A percentile compares a stretch with the other conserved stretches of the same genome.
phyloP scores from a whole-genome alignment of 2,113 vertebrate genomes.

The Accipiter virgatus region DNA sequence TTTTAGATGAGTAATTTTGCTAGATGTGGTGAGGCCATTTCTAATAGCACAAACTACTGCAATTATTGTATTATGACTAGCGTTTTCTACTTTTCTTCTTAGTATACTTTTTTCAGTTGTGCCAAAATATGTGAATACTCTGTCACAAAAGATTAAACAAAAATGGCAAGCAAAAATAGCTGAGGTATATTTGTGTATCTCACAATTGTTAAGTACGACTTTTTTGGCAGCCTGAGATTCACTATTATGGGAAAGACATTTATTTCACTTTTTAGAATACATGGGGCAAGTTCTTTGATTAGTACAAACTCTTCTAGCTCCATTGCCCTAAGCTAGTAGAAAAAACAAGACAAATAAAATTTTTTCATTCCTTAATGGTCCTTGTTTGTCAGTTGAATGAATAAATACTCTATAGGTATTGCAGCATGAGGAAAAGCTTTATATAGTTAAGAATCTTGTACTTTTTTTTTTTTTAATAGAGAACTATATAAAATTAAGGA shows the following conservation, averaged over 20 bases:
- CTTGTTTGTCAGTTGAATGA: neutral
- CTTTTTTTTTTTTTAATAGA: neutral
- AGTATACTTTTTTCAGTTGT: neutral
- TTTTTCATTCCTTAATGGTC: neutral
- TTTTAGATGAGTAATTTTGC: neutral
- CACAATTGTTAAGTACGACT: neutral
- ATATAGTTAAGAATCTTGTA: neutral
- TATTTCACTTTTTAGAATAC: neutral
- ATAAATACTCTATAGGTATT: neutral
- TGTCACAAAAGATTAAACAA: neutral
- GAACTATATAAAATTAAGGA: neutral
- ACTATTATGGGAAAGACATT: neutral
- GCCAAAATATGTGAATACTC: neutral
- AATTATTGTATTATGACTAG: neutral
- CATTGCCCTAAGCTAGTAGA: neutral
- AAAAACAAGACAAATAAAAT: neutral
- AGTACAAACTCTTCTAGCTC: neutral
- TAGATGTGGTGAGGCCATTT: rapidly evolving
- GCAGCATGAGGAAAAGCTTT: neutral
- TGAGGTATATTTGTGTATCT: neutral
- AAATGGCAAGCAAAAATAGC: neutral
- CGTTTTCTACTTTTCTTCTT: neutral
- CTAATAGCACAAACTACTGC: neutral
- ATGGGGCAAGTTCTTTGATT: neutral
- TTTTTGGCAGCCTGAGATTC: neutral